Evolutionary conservation across 1,140 invertebrate genomes (phyloP).

Genomic region (Anthonomus grandis): DNA sequence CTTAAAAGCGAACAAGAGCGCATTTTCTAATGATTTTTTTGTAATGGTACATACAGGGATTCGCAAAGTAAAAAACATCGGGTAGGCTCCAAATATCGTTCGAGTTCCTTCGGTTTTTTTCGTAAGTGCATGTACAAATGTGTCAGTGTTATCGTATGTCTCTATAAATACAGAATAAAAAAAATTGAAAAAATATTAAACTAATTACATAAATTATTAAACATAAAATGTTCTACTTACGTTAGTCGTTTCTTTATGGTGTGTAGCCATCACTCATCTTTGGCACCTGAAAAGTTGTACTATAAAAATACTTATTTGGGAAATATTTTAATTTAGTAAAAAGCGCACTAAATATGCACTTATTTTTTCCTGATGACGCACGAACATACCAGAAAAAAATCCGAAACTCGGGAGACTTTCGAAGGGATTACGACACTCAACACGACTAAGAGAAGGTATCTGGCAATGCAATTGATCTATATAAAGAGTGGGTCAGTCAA

Average conservation of each 20-base stretch:
- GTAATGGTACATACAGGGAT: constrained; percentile 35
- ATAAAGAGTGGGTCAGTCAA: constrained; percentile 50
- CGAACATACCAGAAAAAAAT: not conserved
- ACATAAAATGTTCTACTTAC: constrained; percentile 24
- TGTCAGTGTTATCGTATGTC: constrained; percentile 23
- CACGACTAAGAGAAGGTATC: constrained; percentile 11
- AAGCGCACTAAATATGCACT: too few relatives aligned
- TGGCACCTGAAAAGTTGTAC: constrained; percentile 16
- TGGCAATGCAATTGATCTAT: constrained; percentile 45
- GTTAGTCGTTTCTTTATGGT: constrained; percentile 27
- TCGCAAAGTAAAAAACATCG: constrained; percentile 39
- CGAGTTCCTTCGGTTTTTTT: constrained; percentile 25
- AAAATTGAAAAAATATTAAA: constrained; percentile 2
- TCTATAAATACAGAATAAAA: constrained; percentile 25
- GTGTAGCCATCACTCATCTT: constrained; percentile 37
- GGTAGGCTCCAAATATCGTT: constrained; percentile 20
- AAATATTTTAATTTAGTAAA: too few relatives aligned
- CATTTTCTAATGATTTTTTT: too few relatives aligned
- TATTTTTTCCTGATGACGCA: not conserved
- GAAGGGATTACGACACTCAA: not conserved
- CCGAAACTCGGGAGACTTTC: not conserved
- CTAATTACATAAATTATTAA: not conserved
- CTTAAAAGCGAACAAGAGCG: too few relatives aligned
- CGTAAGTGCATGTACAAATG: constrained; percentile 19
- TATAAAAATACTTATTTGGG: too few relatives aligned